Base-by-base conservation (phyloP, 2,888 invertebrate genomes). In the Mesochorus sp. region DNA sequence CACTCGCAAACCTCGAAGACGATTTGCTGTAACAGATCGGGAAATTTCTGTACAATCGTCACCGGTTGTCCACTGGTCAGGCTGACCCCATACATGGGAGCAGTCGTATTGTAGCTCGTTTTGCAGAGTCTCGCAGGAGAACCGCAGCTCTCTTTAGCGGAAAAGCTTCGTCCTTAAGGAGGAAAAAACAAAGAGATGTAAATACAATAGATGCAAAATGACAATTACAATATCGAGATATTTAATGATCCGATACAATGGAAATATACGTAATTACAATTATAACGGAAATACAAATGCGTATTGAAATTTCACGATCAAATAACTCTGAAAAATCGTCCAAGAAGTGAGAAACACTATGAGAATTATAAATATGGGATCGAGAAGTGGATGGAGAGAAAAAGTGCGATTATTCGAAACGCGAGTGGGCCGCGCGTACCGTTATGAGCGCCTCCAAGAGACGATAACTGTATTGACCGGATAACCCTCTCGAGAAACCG, bases 1-100 rank as follows among this genome's bases (percentile, higher is more conserved):
- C 90, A 97, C 97, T 96, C 96, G 95, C 96, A 96, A 88, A 96
- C 96, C 92, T 97, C 97, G 88, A 97, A 97, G 66, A 97, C 97
- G 73, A 97, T 97, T 92, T 97, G 97, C 90, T 97, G 97, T 80
- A 97, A 91, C 42, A 97, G 93, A 92, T 97, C 97, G 0, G 97
- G 97, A 88, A 98, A 98, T 91, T 97, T 97, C 91, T 97, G 97
- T 37, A 97, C 97, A 85, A 97, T 97, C 64, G 97, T 97, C 83
- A 97, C 97, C 0, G 97, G 97, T 87, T 97, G 97, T 0, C 97
- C 97, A 10, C 97, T 97, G 12, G 97, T 97, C 39, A 97, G 92
- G 14, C 97, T 97, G 47, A 97, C 97, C n/a, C 97, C 97, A 89
- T 97, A 97, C 96, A 97, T 96, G 0, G 97, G 97, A 14, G 97